Conservation (phyloP, 2,113 vertebrate genomes). For the Spilogale gracilis region DNA sequence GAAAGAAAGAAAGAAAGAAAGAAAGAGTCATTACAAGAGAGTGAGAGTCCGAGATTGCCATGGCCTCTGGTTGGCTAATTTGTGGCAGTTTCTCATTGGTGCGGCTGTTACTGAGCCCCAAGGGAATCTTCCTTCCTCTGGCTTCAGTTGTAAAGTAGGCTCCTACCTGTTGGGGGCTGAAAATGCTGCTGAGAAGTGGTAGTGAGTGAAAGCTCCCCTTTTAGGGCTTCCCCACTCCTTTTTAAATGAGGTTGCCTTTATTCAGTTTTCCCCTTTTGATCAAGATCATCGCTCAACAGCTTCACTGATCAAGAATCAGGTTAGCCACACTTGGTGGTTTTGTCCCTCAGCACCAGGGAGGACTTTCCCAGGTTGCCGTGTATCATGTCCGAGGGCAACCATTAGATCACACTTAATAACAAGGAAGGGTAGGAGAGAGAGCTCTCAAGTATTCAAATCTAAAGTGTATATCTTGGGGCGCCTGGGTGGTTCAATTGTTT, state of each 20-base stretch:
- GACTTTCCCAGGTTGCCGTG: background rate
- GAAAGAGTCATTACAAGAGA: too few species aligned
- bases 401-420: background rate
- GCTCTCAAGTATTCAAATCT: background rate
- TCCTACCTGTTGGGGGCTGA: background rate
- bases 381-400: background rate
- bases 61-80: background rate
- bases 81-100: background rate
- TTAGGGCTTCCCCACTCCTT: background rate
- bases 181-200: background rate
- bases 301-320: background rate
- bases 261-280: background rate
- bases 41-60: background rate
- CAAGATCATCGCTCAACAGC: background rate
- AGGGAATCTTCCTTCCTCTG: background rate
- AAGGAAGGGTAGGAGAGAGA: background rate
- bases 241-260: background rate
- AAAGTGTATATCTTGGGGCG: background rate
- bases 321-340: background rate
- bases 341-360: background rate
- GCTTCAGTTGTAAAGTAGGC: background rate
- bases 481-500: background rate
- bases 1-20: too few species aligned
- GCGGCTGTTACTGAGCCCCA: background rate
- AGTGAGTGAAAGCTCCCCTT: background rate